Conservation (phyloP, 2,888 invertebrate genomes). For the Athrips mouffetella region DNA sequence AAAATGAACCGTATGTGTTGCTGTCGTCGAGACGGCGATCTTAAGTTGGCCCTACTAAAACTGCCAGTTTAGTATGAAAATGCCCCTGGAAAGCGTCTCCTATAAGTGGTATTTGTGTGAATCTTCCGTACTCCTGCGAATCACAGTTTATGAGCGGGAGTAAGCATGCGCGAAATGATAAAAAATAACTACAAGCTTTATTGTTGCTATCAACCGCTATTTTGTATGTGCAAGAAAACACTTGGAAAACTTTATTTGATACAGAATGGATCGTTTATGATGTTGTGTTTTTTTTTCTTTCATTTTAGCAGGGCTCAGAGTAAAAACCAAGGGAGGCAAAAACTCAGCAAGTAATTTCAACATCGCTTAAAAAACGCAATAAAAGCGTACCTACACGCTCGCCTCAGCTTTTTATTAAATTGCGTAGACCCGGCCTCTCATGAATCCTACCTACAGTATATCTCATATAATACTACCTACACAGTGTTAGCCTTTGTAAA, state of each 20-base stretch:
- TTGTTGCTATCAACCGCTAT: constrained; percentile 3
- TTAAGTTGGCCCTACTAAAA: too few species aligned
- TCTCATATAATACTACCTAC: too few species aligned
- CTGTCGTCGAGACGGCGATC: too few species aligned
- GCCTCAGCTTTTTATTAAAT: constrained; percentile 54
- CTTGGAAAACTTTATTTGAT: too few species aligned
- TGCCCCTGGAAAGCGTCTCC: too few species aligned
- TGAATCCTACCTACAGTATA: constrained; percentile 28
- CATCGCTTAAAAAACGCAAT: constrained; percentile 1
- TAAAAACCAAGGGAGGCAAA: not conserved
- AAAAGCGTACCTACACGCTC: constrained; percentile 16
- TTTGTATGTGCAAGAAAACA: too few species aligned
- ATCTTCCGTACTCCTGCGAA: constrained; percentile 33
- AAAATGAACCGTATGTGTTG: too few species aligned
- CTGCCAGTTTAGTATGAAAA: too few species aligned
- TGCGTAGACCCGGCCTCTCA: constrained; percentile 34
- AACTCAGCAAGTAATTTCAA: constrained; percentile 5
- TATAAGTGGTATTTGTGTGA: constrained; percentile 61
- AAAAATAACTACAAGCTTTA: constrained; percentile 15
- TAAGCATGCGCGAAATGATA: constrained; percentile 17
- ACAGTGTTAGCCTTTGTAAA: constrained; percentile 8
- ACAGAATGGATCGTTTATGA: too few species aligned
- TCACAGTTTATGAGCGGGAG: constrained; percentile 40
- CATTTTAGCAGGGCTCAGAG: too few species aligned
- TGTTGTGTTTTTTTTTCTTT: too few species aligned